phyloP scores from a whole-genome alignment of 1,140 invertebrate species.

The Drosophila arawakana region DNA sequence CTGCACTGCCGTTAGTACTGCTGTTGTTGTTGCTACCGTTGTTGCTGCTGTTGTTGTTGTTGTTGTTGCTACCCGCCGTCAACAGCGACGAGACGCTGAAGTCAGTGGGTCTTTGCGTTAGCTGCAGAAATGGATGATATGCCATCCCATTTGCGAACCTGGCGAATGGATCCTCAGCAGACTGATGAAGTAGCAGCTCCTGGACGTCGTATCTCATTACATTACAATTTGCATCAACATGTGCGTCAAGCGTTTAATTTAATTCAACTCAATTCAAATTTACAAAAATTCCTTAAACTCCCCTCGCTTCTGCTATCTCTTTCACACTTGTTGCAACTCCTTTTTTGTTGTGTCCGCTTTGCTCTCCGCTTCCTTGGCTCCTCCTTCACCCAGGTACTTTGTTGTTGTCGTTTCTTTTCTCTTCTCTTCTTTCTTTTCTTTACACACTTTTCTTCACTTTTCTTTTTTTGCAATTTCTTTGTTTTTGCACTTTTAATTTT shows the following conservation, averaged over 20 bases:
- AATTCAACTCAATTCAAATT: constrained; percentile 3
- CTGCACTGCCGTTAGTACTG: constrained; percentile 22
- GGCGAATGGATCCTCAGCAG: constrained; percentile 87
- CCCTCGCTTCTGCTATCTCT: constrained; percentile 28
- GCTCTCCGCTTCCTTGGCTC: not conserved
- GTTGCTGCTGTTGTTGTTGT: constrained; percentile 56
- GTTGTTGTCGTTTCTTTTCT: constrained; percentile 10
- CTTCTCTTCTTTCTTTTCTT: constrained; percentile 1
- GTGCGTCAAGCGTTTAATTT: constrained; percentile 66
- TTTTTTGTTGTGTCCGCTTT: constrained; percentile 6
- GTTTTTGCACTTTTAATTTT: constrained; percentile 12
- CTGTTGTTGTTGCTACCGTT: constrained; percentile 36
- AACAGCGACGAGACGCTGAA: constrained; percentile 96
- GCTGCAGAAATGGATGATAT: constrained; percentile 89
- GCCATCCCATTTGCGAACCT: constrained; percentile 87
- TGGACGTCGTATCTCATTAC: constrained; percentile 86
- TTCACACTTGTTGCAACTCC: constrained; percentile 11
- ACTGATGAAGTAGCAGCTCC: constrained; percentile 87
- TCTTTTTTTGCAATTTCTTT: constrained; percentile 2
- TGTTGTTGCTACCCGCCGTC: constrained; percentile 86
- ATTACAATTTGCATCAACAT: constrained; percentile 81
- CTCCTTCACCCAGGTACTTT: constrained; percentile 53
- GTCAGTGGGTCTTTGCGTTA: constrained; percentile 92
- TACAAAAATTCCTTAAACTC: not conserved
- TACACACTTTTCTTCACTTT: constrained; percentile 13